A percentile compares a stretch with the other conserved stretches of the same genome.
Conservation (phyloP, 2,113 vertebrate genomes). For the Lycocorax pyrrhopterus region DNA sequence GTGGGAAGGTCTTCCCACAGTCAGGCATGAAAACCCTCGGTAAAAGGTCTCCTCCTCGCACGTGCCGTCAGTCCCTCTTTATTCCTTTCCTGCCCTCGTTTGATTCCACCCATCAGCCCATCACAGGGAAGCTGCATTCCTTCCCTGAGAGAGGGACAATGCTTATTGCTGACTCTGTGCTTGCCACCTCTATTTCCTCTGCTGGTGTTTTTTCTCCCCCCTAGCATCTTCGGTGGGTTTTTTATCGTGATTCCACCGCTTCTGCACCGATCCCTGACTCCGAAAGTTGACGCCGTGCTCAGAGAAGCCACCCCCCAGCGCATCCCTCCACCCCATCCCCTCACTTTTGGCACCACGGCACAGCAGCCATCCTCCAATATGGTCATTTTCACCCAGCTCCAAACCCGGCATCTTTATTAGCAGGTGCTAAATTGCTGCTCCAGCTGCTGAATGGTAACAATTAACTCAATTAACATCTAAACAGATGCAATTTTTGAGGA, state of each 20-base stretch:
- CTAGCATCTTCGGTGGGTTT: not conserved
- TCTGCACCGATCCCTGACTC: not conserved
- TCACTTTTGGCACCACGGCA: not conserved
- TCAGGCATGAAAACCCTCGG: not conserved
- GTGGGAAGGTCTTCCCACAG: not conserved
- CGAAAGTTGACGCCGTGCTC: not conserved
- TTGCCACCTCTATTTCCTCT: not conserved
- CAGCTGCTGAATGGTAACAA: conserved; percentile 71
- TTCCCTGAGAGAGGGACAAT: not conserved
- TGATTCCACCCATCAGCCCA: not conserved
- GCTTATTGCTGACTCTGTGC: not conserved
- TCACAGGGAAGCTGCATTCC: not conserved
- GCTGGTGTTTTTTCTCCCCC: too few species aligned
- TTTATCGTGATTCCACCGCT: not conserved
- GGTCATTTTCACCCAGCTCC: conserved; percentile 44
- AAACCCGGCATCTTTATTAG: conserved; percentile 36
- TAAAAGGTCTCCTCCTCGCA: not conserved
- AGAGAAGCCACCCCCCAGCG: not conserved
- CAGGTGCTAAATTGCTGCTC: conserved; percentile 71
- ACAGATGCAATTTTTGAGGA: conserved; percentile 76
- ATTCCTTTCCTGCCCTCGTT: not conserved
- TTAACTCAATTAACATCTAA: conserved; percentile 68
- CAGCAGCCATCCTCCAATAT: not conserved
- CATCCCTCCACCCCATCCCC: not conserved
- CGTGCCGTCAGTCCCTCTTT: not conserved